Conservation (phyloP, 2,888 invertebrate species). For the Lasioglossum villosulum region DNA sequence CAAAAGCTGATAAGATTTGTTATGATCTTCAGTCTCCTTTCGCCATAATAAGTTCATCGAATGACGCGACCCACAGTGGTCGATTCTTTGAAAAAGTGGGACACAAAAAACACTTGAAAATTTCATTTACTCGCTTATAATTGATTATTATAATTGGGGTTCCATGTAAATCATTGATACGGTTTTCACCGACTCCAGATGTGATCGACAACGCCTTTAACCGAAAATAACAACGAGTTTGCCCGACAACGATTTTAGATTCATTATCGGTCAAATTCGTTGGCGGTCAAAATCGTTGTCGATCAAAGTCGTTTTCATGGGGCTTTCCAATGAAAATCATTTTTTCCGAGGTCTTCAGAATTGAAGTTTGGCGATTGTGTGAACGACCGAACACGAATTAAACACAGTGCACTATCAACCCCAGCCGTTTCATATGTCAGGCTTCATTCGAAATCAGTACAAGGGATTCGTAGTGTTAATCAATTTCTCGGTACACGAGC, state of each 20-base stretch:
- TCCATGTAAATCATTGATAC: no score
- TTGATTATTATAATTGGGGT: no score
- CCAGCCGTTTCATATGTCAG: neutral
- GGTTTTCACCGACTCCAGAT: no score
- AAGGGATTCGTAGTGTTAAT: neutral
- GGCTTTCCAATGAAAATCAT: neutral
- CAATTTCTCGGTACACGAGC: constrained; percentile 16
- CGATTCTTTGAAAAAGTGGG: no score
- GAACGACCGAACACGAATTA: neutral
- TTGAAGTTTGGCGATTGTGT: neutral
- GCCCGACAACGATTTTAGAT: no score
- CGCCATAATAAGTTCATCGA: neutral
- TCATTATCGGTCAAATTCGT: no score
- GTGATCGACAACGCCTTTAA: no score
- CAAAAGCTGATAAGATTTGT: neutral
- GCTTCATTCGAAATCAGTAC: neutral
- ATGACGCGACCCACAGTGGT: no score
- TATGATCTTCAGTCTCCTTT: neutral
- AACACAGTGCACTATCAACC: neutral
- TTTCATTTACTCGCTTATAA: neutral
- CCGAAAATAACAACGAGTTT: no score
- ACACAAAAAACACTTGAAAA: neutral
- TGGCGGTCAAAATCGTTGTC: no score
- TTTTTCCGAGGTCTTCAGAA: neutral
- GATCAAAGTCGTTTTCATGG: no score